phyloP scores from a whole-genome alignment of 2,888 invertebrate species.

The Lasioglossum marginatum region DNA sequence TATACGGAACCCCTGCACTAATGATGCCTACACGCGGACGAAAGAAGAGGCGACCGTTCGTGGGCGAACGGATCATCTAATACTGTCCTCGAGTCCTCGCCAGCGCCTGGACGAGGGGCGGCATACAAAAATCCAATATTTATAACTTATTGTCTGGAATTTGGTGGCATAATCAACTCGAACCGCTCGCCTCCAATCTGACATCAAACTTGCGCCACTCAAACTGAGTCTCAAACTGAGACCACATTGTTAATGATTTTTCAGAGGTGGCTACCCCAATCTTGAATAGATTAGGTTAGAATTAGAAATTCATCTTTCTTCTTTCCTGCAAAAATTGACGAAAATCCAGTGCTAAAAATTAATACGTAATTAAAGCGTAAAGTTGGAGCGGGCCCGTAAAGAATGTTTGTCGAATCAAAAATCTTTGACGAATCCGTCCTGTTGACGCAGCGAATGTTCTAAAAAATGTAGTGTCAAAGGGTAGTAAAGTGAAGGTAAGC shows the following conservation, averaged over 20 bases:
- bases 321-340: too few relatives aligned
- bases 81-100: constrained; percentile 53
- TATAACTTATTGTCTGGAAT: constrained; percentile 83
- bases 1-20: constrained; percentile 76
- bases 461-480: not conserved
- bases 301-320: too few relatives aligned
- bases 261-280: not conserved
- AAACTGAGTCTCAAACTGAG: too few relatives aligned
- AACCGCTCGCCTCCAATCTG: not conserved
- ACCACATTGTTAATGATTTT: not conserved
- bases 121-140: constrained; percentile 78
- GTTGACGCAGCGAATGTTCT: not conserved
- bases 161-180: constrained; percentile 62
- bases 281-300: too few relatives aligned
- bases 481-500: not conserved
- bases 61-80: constrained; percentile 82
- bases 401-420: not conserved
- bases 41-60: constrained; percentile 75
- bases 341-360: not conserved
- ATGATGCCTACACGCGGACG: constrained; percentile 80
- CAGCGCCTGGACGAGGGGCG: constrained; percentile 55
- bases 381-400: not conserved
- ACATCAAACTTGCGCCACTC: too few relatives aligned
- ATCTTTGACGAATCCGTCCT: not conserved
- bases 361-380: not conserved